Conservation (phyloP, 2,888 invertebrate species). For the Nomada goodeniana region DNA sequence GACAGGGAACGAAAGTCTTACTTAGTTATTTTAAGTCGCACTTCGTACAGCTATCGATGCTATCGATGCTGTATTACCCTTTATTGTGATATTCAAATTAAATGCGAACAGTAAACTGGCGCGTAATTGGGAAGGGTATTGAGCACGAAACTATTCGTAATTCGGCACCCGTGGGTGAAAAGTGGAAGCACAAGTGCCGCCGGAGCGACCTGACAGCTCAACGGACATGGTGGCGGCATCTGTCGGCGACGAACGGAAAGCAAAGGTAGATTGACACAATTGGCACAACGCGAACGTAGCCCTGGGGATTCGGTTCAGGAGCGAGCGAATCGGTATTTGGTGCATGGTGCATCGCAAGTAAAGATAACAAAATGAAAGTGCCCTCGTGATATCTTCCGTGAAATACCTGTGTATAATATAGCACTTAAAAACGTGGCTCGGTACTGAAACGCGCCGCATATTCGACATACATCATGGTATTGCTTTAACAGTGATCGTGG, state of each 20-base stretch:
- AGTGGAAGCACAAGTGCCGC: neutral
- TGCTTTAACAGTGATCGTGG: constrained; percentile 41
- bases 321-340: constrained; percentile 47
- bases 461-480: constrained; percentile 49
- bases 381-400: constrained; percentile 58
- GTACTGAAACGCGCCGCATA: neutral
- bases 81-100: too few species aligned
- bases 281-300: constrained; percentile 52
- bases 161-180: constrained; percentile 2
- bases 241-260: constrained; percentile 15
- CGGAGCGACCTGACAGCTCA: neutral
- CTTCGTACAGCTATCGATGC: too few species aligned
- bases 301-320: constrained; percentile 54
- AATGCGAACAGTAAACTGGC: too few species aligned
- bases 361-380: constrained; percentile 64
- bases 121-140: too few species aligned
- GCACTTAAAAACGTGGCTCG: constrained; percentile 3
- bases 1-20: too few species aligned
- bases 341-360: constrained; percentile 49
- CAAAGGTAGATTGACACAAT: constrained; percentile 40
- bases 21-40: too few species aligned
- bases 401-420: constrained; percentile 9
- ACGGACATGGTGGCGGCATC: constrained; percentile 23
- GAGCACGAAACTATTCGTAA: neutral
- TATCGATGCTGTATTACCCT: too few species aligned